Evolutionary conservation across 1,140 invertebrate genomes (phyloP), one percentile per base, ranked within the genome.

Genomic region (Nebria ingens): DNA sequence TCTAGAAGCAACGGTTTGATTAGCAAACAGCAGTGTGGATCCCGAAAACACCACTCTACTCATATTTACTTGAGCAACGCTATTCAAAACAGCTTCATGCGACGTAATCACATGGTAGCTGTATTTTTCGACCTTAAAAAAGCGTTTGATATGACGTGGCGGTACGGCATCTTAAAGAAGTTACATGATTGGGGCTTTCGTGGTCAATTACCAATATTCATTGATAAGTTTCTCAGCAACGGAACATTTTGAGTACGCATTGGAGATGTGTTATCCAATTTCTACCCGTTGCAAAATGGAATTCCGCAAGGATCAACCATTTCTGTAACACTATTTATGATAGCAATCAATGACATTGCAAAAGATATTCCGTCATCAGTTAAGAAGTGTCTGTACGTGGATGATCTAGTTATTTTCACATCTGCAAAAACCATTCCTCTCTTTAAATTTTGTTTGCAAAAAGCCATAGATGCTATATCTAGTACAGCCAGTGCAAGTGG

Each of bases 131-230:
- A 45, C 17, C 17, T 45, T 12, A 17, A 45, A 45, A 45, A 45
- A 17, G 40, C 40, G 40, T 45, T 45, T 45, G 40, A 45, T 17
- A 45, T 45, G 40, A 45, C 40, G 4, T 45, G 40, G 40, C 9
- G 40, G 17, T 17, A 45, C 17, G 6, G 40, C 9, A 45, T 45
- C 17, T 17, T 45, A 11, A 45, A 45, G 3, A 6, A 17, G 17
- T 17, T 45, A 12, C 15, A 45, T 17, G 17, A 45, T 9, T 45
- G 40, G 40, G 40, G 40, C 9, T 12, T 45, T 4, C 25, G 25
- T 29, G 25, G 25, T 6, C 4, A 29, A 4, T 29, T 29, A 29
- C 25, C 25, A 29, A 4, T 4, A 6, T 29, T 29, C 13, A 29
- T 29, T 29, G 13, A 29, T 13, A 29, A 29, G 4, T 29, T 29